A percentile compares a stretch with the other conserved stretches of the same genome.
phyloP scores from a whole-genome alignment of 2,113 vertebrate species.

The Telmatochromis sp. region DNA sequence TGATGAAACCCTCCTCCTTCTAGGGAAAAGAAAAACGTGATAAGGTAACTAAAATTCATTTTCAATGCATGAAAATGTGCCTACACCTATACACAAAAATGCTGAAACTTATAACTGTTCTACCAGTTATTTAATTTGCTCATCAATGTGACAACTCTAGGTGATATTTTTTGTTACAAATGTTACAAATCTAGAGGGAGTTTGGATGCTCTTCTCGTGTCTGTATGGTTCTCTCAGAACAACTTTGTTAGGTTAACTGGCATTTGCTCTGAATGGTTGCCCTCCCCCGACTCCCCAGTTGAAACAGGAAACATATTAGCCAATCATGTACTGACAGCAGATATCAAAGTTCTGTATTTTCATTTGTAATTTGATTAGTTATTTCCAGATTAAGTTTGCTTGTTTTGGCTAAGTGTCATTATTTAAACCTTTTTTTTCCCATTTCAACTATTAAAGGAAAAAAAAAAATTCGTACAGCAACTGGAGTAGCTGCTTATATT shows the following conservation, averaged over 20 bases:
- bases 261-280: not conserved
- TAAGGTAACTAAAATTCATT: not conserved
- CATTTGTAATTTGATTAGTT: not conserved
- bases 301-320: not conserved
- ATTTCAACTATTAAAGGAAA: not conserved
- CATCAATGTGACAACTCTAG: not conserved
- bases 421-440: not conserved
- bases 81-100: not conserved
- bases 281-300: not conserved
- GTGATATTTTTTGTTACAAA: not conserved
- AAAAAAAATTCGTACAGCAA: not conserved
- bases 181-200: not conserved
- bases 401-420: not conserved
- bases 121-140: not conserved
- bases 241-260: not conserved
- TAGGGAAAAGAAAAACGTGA: not conserved
- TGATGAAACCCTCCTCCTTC: slow-evolving; percentile 55
- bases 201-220: not conserved
- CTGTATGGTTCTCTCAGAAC: not conserved
- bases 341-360: not conserved
- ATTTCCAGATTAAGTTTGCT: not conserved
- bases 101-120: not conserved
- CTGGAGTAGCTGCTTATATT: not conserved
- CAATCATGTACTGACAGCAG: not conserved
- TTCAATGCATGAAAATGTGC: not conserved